phyloP scores from a whole-genome alignment of 2,888 invertebrate genomes.

The Dryocosmus kuriphilus region DNA sequence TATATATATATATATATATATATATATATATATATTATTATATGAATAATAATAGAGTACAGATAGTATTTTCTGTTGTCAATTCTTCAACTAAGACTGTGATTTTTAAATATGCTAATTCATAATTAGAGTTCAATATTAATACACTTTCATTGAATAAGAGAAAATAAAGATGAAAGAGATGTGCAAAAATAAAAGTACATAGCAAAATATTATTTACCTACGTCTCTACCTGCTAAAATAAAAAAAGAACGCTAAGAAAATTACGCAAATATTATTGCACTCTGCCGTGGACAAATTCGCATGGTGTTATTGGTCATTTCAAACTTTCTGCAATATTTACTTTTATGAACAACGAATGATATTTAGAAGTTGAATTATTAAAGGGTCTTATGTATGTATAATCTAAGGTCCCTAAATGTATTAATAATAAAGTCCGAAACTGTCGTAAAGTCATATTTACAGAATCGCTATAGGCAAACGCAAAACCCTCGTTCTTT shows the following conservation, averaged over 20 bases:
- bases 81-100: slow-evolving; percentile 78
- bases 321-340: no score
- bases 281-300: no score
- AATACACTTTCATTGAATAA: slow-evolving; percentile 74
- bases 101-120: slow-evolving; percentile 77
- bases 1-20: not conserved
- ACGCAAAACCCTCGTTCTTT: not conserved
- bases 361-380: not conserved
- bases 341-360: not conserved
- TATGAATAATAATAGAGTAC: slow-evolving; percentile 69
- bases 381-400: no score
- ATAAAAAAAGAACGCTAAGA: not conserved
- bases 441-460: not conserved
- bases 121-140: slow-evolving; percentile 74
- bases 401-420: no score
- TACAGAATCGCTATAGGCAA: not conserved
- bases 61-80: slow-evolving; percentile 78
- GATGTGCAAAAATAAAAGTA: slow-evolving; percentile 20
- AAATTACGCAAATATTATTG: not conserved
- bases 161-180: slow-evolving; percentile 69
- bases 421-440: not conserved
- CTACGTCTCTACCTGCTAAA: not conserved
- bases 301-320: no score
- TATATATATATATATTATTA: slow-evolving; percentile 63
- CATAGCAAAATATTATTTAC: not conserved